Evolutionary conservation across 2,113 vertebrate genomes (phyloP), one percentile per base, ranked within the genome.

Genomic region (Nestor notabilis): DNA sequence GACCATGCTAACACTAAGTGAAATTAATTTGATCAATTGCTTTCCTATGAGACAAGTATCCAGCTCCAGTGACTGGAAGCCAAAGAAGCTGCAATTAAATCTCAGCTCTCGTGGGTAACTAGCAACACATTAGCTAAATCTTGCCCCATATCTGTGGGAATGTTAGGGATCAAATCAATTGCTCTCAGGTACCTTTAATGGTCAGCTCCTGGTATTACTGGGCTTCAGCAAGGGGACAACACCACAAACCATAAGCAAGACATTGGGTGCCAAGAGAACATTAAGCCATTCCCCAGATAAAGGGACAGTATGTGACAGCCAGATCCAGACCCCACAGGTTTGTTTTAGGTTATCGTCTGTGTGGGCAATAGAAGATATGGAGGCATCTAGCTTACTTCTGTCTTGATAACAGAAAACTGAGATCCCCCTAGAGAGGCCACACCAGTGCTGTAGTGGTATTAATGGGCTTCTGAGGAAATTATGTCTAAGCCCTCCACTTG

Each of bases 51-150:
- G 94, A 60, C 58, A 90, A 92, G 52, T 43, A 84, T 55, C 80
- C 88, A 89, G 39, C 20, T 49, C 35, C 25, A 44, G 43, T 49
- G 85, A 93, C 50, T 39, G 35, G 80, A 88, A 95, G 82, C 69
- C 80, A 87, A 50, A 84, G 79, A 90, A 93, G 60, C 18, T 84
- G 83, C 86, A 86, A 84, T 90, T 94, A 93, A 89, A 75, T 47
- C 88, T 96, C 83, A 84, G 52, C 37, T 92, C 88, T 89, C 14
- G 0, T 44, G 76, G 55, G 55, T 86, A 80, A 17, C 82, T 21
- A 39, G 39, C 46, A 66, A 81, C 46, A 50, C 24, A 39, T 87
- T 68, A 83, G 71, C 76, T 80, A 70, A 81, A 77, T 55, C 64
- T 90, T 7, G 4, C 9, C 63, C 28, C 2, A 4, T 83, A 28